These are phyloP conservation scores for Exocentrus adspersus DNA, from an alignment of 2,888 invertebrate genomes.

Conservation along the genomic window DNA sequence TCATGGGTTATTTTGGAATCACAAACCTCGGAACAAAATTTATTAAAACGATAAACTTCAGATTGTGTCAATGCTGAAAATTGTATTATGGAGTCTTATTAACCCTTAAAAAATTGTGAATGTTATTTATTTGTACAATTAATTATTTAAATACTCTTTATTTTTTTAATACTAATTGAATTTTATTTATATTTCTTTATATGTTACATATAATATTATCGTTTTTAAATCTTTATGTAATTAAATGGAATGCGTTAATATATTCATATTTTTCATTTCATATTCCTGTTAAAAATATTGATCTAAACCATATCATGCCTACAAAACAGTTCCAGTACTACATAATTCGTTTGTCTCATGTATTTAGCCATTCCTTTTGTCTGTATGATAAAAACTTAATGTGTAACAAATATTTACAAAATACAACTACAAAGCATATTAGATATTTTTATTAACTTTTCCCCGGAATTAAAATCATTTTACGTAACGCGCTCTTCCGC, in stretches of 20 bases:
- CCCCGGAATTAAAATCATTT: too few species aligned
- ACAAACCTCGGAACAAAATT: too few species aligned
- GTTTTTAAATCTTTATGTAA: constrained; percentile 40
- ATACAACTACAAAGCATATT: constrained; percentile 54
- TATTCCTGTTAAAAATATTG: constrained; percentile 36
- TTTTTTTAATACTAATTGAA: constrained; percentile 40
- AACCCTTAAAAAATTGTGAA: constrained; percentile 20
- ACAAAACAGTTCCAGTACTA: constrained; percentile 37
- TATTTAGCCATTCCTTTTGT: constrained; percentile 42
- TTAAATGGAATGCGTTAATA: constrained; percentile 44
- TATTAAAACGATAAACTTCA: too few species aligned
- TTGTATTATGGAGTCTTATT: constrained; percentile 26
- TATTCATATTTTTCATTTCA: constrained; percentile 38
- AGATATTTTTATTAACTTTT: neutral
- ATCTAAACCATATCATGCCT: constrained; percentile 49
- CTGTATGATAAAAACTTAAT: constrained; percentile 46
- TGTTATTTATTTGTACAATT: constrained; percentile 32
- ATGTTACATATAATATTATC: neutral
- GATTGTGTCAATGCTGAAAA: neutral
- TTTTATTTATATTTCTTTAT: constrained; percentile 28
- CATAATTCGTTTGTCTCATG: constrained; percentile 37
- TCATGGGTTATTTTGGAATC: too few species aligned
- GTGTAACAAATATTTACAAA: constrained; percentile 49
- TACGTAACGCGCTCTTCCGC: too few species aligned
- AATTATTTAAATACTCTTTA: constrained; percentile 36